Conservation (phyloP, 1,140 invertebrate species). For the Atta texana region DNA sequence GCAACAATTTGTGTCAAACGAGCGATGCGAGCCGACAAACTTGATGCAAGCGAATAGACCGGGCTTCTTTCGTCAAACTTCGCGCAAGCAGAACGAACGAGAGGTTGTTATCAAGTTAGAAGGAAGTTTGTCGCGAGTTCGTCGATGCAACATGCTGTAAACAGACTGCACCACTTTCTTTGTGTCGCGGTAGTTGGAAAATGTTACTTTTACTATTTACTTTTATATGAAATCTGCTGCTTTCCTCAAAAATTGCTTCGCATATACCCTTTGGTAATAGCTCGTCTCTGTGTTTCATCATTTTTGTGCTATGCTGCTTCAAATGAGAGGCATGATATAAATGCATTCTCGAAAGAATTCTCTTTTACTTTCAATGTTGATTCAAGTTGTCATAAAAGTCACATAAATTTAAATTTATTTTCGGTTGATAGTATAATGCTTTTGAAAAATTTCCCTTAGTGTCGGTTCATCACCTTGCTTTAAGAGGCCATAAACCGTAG, state of each 20-base stretch:
- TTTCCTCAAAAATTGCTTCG: constrained; percentile 18
- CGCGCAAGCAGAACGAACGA: constrained; percentile 56
- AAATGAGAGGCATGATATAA: neutral
- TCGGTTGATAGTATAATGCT: neutral
- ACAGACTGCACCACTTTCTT: constrained; percentile 50
- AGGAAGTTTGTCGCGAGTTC: constrained; percentile 56
- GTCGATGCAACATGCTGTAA: constrained; percentile 58
- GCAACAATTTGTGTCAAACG: constrained; percentile 59
- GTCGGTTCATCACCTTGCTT: no score
- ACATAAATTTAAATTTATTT: neutral
- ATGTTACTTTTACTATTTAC: constrained; percentile 47
- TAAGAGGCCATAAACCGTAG: no score
- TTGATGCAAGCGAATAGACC: constrained; percentile 58
- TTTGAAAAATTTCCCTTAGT: neutral
- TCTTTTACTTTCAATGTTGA: neutral
- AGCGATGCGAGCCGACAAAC: constrained; percentile 53
- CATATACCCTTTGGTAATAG: neutral
- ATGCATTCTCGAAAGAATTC: constrained; percentile 4
- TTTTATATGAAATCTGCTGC: constrained; percentile 31
- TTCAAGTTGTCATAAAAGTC: neutral
- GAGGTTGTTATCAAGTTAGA: constrained; percentile 62
- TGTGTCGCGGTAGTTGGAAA: constrained; percentile 34
- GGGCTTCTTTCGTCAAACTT: constrained; percentile 60
- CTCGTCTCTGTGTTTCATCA: neutral
- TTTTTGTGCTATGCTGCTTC: neutral